A percentile compares a stretch with the other conserved stretches of the same genome.
Conservation (phyloP, 2,113 vertebrate species). For the Indri indri region DNA sequence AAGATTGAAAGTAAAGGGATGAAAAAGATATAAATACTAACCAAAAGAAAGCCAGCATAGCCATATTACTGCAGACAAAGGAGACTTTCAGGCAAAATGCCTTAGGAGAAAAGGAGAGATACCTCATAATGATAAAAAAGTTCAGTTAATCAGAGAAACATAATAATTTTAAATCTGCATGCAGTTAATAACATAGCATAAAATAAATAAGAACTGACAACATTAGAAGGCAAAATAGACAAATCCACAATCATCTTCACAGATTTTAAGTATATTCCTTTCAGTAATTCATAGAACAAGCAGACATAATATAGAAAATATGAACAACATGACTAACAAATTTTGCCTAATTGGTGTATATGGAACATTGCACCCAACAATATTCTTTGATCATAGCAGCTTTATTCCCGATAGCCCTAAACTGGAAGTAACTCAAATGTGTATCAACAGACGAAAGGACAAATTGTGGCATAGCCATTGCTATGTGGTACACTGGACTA, state of each 20-base stretch:
- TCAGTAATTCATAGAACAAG: neutral
- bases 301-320: neutral
- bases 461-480: neutral
- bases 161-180: neutral
- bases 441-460: neutral
- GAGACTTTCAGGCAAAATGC: neutral
- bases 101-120: neutral
- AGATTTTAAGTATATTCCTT: neutral
- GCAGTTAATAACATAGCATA: neutral
- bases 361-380: neutral
- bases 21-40: neutral
- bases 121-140: neutral
- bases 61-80: neutral
- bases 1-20: neutral
- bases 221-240: neutral
- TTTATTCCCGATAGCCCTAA: neutral
- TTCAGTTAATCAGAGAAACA: neutral
- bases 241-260: neutral
- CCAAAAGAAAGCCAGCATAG: neutral
- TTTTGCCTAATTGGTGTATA: neutral
- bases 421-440: neutral
- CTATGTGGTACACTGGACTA: neutral
- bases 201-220: neutral
- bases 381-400: neutral
- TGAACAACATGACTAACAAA: neutral